Evolutionary conservation across 2,888 invertebrate genomes (phyloP), one percentile per base, ranked within the genome.

Genomic region (Tiliacea citrago): DNA sequence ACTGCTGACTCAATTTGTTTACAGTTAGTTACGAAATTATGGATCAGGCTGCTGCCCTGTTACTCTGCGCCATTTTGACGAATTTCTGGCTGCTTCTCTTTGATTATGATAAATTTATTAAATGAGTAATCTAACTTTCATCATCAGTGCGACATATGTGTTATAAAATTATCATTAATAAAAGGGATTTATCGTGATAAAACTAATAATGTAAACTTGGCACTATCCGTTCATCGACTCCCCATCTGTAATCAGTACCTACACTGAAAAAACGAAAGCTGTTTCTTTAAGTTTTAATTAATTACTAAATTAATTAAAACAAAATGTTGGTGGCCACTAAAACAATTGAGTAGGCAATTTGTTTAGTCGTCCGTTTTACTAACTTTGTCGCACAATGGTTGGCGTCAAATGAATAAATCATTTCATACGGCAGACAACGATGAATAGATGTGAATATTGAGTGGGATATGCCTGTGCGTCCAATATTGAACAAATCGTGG

Each of bases 401-500:
- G 83, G 84, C 84, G 83, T 87, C 83, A 81, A 88, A 91, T 93
- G 91, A 92, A 93, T 92, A 91, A 93, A 92, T 90, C 90, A 93
- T 91, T 72, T 74, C 68, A 74, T 82, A 87, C 83, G 87, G 83
- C 86, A 85, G 88, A 88, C 83, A 75, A 76, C 91, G 70, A 74
- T 84, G 91, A 91, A 91, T 90, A 91, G 86, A 89, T 88, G 85
- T 88, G 90, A 88, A 91, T 92, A 88, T 89, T 91, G 88, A 92
- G 88, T 88, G 80, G 39, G 66, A 68, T 81, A 87, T 82, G 79
- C 80, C 81, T 84, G 81, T 86, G 86, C 85, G 81, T 86, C 70
- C 82, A 83, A 84, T 91, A 89, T 88, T 82, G 87, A 88, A 88
- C 87, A 85, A 90, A 87, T 89, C 81, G 79, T 85, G 39, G 70